These are phyloP conservation scores for Phycodurus eques DNA, from an alignment of 2,113 vertebrate genomes.

Conservation along the genomic window DNA sequence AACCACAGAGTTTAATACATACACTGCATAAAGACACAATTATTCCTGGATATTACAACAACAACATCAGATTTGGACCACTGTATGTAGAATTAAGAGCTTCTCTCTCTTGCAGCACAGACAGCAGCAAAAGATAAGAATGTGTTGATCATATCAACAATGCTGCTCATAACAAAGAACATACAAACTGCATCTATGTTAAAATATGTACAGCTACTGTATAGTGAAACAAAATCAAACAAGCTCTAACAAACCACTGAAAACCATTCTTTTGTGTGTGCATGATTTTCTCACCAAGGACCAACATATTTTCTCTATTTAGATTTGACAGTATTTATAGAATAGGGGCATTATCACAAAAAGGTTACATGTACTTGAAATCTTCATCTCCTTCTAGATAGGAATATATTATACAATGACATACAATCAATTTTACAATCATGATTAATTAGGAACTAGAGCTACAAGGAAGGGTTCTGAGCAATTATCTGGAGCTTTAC, in stretches of 20 bases:
- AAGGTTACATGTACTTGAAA: background rate
- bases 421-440: background rate
- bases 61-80: conserved; percentile 16
- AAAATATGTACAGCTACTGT: background rate
- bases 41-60: conserved; percentile 27
- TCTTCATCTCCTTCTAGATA: background rate
- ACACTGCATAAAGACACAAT: conserved; percentile 39
- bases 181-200: background rate
- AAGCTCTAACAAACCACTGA: conserved; percentile 2
- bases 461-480: conserved; percentile 17
- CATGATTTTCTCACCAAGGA: background rate
- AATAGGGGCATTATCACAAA: background rate
- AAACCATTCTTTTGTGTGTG: background rate
- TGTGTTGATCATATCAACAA: background rate
- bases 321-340: background rate
- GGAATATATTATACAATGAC: background rate
- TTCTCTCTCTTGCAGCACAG: conserved; percentile 22
- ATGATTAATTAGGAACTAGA: conserved; percentile 5
- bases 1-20: conserved; percentile 40
- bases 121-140: background rate
- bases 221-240: background rate
- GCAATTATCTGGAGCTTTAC: background rate
- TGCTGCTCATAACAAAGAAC: background rate
- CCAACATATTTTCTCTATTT: background rate
- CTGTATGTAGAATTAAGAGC: background rate